These are phyloP conservation scores for Drosophila varians DNA, from an alignment of 1,140 invertebrate species.

Conservation along the genomic window DNA sequence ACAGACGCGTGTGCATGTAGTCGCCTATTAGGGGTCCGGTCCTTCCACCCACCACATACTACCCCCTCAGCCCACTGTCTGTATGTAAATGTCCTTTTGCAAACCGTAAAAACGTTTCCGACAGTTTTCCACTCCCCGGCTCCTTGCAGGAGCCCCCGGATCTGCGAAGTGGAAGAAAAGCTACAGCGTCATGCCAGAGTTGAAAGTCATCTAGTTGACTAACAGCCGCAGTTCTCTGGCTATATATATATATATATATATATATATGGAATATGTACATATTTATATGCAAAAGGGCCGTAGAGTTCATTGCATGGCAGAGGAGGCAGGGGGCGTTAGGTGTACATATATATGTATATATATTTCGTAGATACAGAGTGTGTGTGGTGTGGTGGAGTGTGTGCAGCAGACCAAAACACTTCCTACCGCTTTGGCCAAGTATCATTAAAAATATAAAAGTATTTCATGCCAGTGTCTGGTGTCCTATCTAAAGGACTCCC, in stretches of 20 bases:
- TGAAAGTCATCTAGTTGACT: slow-evolving; percentile 78
- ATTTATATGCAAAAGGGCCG: not conserved
- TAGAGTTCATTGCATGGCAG: slow-evolving; percentile 67
- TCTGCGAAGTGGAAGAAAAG: slow-evolving; percentile 21
- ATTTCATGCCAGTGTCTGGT: slow-evolving; percentile 61
- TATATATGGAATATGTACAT: no score
- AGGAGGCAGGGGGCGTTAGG: slow-evolving; percentile 17
- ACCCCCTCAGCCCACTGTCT: slow-evolving; percentile 14
- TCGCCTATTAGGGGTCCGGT: not conserved
- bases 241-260: slow-evolving; percentile 1
- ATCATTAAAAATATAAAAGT: slow-evolving; percentile 83
- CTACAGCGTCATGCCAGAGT: slow-evolving; percentile 61
- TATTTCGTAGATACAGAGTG: slow-evolving; percentile 4
- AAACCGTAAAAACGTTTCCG: slow-evolving; percentile 79
- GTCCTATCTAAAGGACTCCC: slow-evolving; percentile 21
- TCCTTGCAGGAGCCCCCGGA: not conserved
- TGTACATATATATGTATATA: not conserved
- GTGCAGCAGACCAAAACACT: slow-evolving; percentile 81
- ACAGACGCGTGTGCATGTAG: slow-evolving; percentile 62
- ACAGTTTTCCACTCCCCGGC: slow-evolving; percentile 40
- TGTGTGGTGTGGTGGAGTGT: slow-evolving; percentile 54
- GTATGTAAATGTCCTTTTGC: slow-evolving; percentile 73
- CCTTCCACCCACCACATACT: not conserved
- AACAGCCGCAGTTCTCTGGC: slow-evolving; percentile 30
- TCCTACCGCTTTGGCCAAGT: slow-evolving; percentile 80